These are phyloP conservation scores for Cybosia mesomella DNA, from an alignment of 2,888 invertebrate species.

Conservation along the genomic window DNA sequence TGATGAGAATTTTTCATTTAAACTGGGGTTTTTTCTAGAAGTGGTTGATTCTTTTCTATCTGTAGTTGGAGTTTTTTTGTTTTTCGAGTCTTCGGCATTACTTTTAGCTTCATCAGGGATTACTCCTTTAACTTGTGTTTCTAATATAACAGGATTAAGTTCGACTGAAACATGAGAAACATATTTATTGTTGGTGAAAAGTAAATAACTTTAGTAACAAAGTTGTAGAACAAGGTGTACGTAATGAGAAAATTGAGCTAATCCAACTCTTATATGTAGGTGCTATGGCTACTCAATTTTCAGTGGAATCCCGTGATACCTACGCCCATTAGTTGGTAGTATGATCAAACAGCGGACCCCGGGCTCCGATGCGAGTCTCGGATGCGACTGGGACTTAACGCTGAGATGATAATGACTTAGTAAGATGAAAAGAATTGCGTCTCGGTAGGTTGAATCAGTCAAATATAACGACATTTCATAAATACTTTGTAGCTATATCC, in stretches of 20 bases:
- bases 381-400: no score
- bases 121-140: conserved; percentile 48
- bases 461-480: no score
- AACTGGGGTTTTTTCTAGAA: conserved; percentile 58
- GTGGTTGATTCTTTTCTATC: conserved; percentile 35
- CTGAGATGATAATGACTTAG: no score
- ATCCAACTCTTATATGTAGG: no score
- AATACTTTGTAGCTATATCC: no score
- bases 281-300: no score
- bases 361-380: no score
- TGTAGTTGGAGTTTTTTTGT: conserved; percentile 31
- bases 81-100: conserved; percentile 52
- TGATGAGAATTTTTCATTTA: conserved; percentile 52
- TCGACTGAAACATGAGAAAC: conserved; percentile 54
- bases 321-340: no score
- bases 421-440: no score
- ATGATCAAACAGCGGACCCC: no score
- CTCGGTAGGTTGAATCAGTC: no score
- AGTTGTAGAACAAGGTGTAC: not conserved
- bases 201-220: not conserved
- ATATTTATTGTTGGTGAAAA: not conserved
- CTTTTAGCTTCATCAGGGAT: conserved; percentile 67
- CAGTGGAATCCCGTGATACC: no score
- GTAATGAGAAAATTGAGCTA: not conserved
- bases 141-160: conserved; percentile 45